A percentile compares a stretch with the other conserved stretches of the same genome.
Evolutionary conservation across 1,140 invertebrate genomes (phyloP).

Genomic region (Hylyphantes graminicola): DNA sequence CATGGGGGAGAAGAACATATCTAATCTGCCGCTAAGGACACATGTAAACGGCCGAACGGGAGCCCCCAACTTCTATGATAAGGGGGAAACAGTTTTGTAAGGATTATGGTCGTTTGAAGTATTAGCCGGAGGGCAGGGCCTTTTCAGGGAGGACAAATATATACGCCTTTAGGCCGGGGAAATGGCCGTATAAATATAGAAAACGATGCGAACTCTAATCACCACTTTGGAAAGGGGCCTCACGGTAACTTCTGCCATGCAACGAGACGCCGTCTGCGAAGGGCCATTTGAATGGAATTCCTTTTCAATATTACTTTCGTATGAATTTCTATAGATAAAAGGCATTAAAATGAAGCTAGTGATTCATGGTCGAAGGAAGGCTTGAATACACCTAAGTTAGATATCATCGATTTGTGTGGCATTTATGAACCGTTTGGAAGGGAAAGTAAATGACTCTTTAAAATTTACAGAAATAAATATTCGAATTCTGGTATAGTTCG

Average conservation of each 20-base stretch:
- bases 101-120: background rate
- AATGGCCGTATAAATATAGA: slow-evolving; percentile 30
- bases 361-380: too few species aligned
- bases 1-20: slow-evolving; percentile 6
- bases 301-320: too few species aligned
- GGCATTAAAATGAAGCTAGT: too few species aligned
- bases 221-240: background rate
- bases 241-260: slow-evolving; percentile 3
- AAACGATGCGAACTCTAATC: slow-evolving; percentile 14
- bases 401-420: too few species aligned
- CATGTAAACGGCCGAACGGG: background rate
- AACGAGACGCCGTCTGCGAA: background rate
- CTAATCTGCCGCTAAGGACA: slow-evolving; percentile 11
- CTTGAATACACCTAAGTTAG: too few species aligned
- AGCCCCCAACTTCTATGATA: background rate
- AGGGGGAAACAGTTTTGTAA: slow-evolving; percentile 2
- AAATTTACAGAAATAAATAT: too few species aligned
- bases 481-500: too few species aligned
- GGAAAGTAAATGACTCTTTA: too few species aligned
- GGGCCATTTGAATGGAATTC: background rate
- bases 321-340: too few species aligned
- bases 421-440: too few species aligned
- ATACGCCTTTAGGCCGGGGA: slow-evolving; percentile 6
- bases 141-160: slow-evolving; percentile 15
- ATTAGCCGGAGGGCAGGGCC: background rate